A percentile compares a stretch with the other conserved stretches of the same genome.
Conservation (phyloP, 2,797 vertebrate species). For the Anguilla obscura region DNA sequence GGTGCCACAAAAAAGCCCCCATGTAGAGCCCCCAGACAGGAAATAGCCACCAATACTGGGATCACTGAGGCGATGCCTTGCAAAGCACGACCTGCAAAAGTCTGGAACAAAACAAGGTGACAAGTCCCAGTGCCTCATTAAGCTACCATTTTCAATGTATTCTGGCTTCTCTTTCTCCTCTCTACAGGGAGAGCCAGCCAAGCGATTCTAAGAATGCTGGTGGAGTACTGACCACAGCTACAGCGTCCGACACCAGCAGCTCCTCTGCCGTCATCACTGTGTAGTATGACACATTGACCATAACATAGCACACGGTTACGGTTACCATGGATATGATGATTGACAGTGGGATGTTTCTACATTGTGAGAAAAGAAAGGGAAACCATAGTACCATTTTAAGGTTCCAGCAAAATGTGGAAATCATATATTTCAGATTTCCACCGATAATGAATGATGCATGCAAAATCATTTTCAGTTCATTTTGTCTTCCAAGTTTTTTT, state of each 20-base stretch:
- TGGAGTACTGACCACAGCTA: conserved; percentile 86
- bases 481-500: background rate
- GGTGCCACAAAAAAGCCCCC: conserved; percentile 85
- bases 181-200: background rate
- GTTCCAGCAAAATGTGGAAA: background rate
- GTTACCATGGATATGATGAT: conserved; percentile 88
- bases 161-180: background rate
- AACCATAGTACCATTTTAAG: background rate
- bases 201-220: background rate
- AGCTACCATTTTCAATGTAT: background rate
- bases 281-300: conserved; percentile 93
- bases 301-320: conserved; percentile 87
- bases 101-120: conserved; percentile 65
- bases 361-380: conserved; percentile 29
- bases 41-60: conserved; percentile 87
- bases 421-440: background rate
- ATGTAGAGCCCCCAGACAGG: conserved; percentile 92
- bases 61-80: conserved; percentile 80
- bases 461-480: background rate
- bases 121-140: background rate
- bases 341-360: conserved; percentile 87
- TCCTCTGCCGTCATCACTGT: conserved; percentile 86
- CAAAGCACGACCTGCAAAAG: conserved; percentile 84
- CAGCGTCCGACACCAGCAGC: conserved; percentile 85
- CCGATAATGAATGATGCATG: background rate